A percentile compares a stretch with the other conserved stretches of the same genome.
phyloP scores from a whole-genome alignment of 2,888 invertebrate genomes.

The Drosophila limbata region DNA sequence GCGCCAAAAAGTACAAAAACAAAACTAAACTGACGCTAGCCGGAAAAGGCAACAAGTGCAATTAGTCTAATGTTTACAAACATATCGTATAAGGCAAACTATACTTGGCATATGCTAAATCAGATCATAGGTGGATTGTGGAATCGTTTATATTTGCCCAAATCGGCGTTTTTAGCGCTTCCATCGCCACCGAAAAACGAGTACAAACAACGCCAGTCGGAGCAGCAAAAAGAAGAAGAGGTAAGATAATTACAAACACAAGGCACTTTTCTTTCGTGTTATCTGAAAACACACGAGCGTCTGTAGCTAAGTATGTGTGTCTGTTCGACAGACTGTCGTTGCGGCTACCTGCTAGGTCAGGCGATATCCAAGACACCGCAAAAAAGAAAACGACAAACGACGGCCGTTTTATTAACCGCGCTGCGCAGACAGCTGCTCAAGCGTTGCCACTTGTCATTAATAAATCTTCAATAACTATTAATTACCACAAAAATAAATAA shows the following conservation, averaged over 20 bases:
- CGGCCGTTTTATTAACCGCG: constrained; percentile 24
- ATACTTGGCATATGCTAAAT: constrained; percentile 59
- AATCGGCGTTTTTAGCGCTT: constrained; percentile 56
- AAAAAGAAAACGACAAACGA: constrained; percentile 3
- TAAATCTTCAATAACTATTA: neutral
- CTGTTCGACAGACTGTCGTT: constrained; percentile 5
- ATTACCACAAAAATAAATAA: neutral
- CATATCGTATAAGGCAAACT: constrained; percentile 31
- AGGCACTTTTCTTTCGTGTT: constrained; percentile 16
- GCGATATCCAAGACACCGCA: constrained; percentile 35
- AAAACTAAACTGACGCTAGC: constrained; percentile 11
- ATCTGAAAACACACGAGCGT: constrained; percentile 6
- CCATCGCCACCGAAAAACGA: constrained; percentile 29
- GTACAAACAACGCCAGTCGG: constrained; percentile 12
- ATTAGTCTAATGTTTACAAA: constrained; percentile 53
- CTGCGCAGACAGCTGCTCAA: constrained; percentile 31
- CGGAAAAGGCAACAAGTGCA: constrained; percentile 33
- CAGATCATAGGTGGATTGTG: constrained; percentile 58
- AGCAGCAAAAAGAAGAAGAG: constrained; percentile 52
- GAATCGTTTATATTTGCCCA: constrained; percentile 56
- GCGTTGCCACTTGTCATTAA: constrained; percentile 34
- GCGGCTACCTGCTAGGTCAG: constrained; percentile 51
- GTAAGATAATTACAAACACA: constrained; percentile 62
- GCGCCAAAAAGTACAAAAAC: constrained; percentile 61
- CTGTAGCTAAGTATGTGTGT: constrained; percentile 9